Conservation (phyloP, 2,113 vertebrate genomes). For the Protobothrops flavoviridis region DNA sequence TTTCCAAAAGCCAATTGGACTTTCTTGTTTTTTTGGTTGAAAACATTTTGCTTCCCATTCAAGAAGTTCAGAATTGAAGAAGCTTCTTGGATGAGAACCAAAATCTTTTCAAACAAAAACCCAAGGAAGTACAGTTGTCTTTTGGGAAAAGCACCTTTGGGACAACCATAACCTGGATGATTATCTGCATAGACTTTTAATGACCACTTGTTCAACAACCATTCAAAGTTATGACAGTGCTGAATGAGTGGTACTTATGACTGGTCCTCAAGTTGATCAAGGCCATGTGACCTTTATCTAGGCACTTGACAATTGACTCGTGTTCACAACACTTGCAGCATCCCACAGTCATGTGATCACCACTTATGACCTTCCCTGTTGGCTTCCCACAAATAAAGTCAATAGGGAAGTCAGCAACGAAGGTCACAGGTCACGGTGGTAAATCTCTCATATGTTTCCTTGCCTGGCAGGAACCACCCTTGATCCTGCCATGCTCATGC, state of each 20-base stretch:
- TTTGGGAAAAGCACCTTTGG: not conserved
- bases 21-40: not conserved
- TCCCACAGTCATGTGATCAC: not conserved
- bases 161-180: not conserved
- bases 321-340: not conserved
- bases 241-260: not conserved
- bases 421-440: not conserved
- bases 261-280: not conserved
- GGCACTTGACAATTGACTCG: not conserved
- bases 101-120: not conserved
- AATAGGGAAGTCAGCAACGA: not conserved
- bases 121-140: not conserved
- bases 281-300: not conserved
- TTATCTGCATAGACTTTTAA: not conserved
- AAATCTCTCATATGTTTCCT: not conserved
- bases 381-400: not conserved
- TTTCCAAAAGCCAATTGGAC: not conserved
- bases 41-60: not conserved
- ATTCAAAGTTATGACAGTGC: not conserved
- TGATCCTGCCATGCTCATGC: not conserved
- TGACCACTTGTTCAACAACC: not conserved
- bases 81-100: not conserved
- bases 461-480: not conserved
- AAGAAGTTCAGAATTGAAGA: not conserved
- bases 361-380: not conserved